Conservation (phyloP, 2,113 vertebrate species). For the Pelvicachromis taeniatus region DNA sequence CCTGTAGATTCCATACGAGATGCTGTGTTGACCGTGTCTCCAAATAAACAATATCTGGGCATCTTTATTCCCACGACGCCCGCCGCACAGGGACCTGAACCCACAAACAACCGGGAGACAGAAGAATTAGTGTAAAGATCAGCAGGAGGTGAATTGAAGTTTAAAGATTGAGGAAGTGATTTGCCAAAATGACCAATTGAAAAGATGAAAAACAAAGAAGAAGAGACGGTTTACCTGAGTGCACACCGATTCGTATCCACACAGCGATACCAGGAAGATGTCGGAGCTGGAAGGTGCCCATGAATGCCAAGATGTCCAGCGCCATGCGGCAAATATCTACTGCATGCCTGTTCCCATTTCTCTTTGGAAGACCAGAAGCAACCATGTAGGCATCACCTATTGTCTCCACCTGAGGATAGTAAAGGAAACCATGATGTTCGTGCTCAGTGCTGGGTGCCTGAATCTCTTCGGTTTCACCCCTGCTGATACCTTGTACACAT, state of each 20-base stretch:
- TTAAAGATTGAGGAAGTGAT: not conserved
- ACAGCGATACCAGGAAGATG: slow-evolving; percentile 91
- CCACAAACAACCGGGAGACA: not conserved
- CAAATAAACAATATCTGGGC: slow-evolving; percentile 95
- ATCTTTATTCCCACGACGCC: slow-evolving; percentile 95
- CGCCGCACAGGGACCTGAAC: slow-evolving; percentile 86
- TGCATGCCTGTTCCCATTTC: slow-evolving; percentile 91
- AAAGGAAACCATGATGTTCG: not conserved
- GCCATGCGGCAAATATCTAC: slow-evolving; percentile 95
- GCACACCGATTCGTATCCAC: slow-evolving; percentile 96
- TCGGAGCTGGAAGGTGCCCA: slow-evolving; percentile 88
- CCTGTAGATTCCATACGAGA: slow-evolving; percentile 94
- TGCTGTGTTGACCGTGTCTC: slow-evolving; percentile 91
- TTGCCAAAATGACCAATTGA: not conserved
- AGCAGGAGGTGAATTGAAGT: not conserved
- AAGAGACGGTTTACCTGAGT: slow-evolving; percentile 80
- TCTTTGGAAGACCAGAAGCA: slow-evolving; percentile 87
- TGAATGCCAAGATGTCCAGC: slow-evolving; percentile 90
- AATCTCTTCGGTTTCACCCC: accelerated
- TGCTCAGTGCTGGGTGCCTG: accelerated
- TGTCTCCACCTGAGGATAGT: slow-evolving; percentile 85
- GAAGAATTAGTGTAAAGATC: not conserved
- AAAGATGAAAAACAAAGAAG: not conserved
- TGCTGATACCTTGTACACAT: slow-evolving; percentile 88
- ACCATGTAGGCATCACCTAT: slow-evolving; percentile 99